Percentiles rank a stretch among this genome's conserved stretches.
Evolutionary conservation across 2,113 vertebrate genomes (phyloP).

Genomic region (Cebidichthys violaceus): DNA sequence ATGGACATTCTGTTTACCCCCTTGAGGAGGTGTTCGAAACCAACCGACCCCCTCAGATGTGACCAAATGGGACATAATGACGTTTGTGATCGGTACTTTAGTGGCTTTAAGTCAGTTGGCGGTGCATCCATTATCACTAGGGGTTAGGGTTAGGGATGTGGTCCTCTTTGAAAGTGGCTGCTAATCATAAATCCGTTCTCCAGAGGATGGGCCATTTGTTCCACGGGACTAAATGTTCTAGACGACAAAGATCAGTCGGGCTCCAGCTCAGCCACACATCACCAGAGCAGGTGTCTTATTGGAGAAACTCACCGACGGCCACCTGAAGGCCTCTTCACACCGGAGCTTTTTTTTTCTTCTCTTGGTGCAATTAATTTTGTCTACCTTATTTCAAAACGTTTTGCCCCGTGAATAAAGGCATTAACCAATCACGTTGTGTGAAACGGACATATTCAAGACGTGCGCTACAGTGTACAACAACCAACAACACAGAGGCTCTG

Average conservation of each 20-base stretch:
- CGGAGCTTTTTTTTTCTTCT: neutral
- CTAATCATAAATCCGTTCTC: slow-evolving; percentile 50
- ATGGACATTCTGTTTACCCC: neutral
- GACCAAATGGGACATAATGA: slow-evolving; percentile 4
- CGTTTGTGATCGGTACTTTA: slow-evolving; percentile 20
- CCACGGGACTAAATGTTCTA: slow-evolving; percentile 7
- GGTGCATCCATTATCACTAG: slow-evolving; percentile 39
- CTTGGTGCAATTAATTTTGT: neutral
- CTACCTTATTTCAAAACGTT: neutral
- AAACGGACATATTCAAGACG: too few species aligned
- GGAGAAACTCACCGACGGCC: neutral
- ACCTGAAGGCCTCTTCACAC: neutral
- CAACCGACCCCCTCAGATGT: slow-evolving; percentile 14
- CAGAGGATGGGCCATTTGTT: slow-evolving; percentile 27
- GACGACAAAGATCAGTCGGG: slow-evolving; percentile 8
- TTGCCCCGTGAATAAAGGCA: neutral
- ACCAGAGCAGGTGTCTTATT: neutral
- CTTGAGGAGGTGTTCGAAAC: neutral
- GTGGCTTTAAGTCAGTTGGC: slow-evolving; percentile 11
- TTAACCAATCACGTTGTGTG: too few species aligned
- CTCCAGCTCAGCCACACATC: neutral
- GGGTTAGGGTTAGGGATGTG: slow-evolving; percentile 37
- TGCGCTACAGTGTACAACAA: too few species aligned
- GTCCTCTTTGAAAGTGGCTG: slow-evolving; percentile 54
- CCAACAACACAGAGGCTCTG: too few species aligned